A percentile compares a stretch with the other conserved stretches of the same genome.
Conservation (phyloP, 2,888 invertebrate species). For the Plagiodera versicolora region DNA sequence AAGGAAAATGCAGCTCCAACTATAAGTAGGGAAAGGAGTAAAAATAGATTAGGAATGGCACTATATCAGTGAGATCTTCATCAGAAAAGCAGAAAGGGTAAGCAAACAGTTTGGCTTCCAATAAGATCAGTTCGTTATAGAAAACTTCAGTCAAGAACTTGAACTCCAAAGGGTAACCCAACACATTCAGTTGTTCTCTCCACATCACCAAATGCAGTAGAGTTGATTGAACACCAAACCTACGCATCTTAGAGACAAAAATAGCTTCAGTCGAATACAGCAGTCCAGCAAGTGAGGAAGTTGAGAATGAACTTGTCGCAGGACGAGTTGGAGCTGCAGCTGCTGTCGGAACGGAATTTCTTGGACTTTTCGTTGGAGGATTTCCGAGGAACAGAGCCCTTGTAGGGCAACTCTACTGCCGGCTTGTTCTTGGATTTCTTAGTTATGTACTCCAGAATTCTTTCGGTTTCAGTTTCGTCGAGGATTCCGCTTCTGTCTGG, state of each 20-base stretch:
- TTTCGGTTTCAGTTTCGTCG: slow-evolving; percentile 57
- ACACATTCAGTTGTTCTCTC: too few relatives aligned
- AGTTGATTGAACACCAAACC: background rate
- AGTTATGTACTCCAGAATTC: slow-evolving; percentile 47
- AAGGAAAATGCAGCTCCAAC: too few relatives aligned
- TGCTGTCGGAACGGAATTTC: slow-evolving; percentile 39
- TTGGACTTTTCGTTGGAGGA: slow-evolving; percentile 39
- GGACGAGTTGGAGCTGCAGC: slow-evolving; percentile 26
- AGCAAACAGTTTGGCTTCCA: too few relatives aligned
- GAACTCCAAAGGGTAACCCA: too few relatives aligned
- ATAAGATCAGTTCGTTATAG: too few relatives aligned
- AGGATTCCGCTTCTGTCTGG: slow-evolving; percentile 60
- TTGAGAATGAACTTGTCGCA: slow-evolving; percentile 50
- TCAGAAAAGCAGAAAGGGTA: too few relatives aligned
- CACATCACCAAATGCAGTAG: background rate
- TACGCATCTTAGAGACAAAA: background rate
- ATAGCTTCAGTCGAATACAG: slow-evolving; percentile 48
- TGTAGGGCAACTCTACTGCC: slow-evolving; percentile 42
- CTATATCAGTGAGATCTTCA: too few relatives aligned
- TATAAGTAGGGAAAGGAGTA: too few relatives aligned
- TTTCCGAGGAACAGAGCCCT: slow-evolving; percentile 43
- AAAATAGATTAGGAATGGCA: too few relatives aligned
- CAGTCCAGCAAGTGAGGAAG: slow-evolving; percentile 51
- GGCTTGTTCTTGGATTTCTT: slow-evolving; percentile 45
- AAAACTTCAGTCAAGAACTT: too few relatives aligned